Base-by-base conservation (phyloP, 2,888 invertebrate species). In the Mesorhabditis spiculigera region DNA sequence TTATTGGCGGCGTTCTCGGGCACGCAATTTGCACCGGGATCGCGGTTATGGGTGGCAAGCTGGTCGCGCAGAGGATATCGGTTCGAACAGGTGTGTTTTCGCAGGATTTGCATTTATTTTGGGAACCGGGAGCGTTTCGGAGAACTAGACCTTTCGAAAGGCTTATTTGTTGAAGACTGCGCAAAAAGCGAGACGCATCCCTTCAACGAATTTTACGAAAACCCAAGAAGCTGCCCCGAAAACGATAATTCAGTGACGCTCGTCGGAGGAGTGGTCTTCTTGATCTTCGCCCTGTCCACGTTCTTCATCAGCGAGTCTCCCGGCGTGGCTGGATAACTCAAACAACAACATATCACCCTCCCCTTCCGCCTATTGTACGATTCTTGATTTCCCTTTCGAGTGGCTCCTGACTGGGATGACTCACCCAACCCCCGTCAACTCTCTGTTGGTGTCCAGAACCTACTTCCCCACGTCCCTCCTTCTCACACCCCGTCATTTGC, bases 11-110 rank as follows among this genome's bases (percentile, higher is more conserved):
- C 61, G 90, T 94, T 73, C 87, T 95, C 72, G 98, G 98, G 0
- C 98, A 98, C 88, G 92, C 93, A 10, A 88, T 97, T 71, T 98
- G 98, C 87, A 98, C 98, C 13, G 95, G 95, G 4, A 88, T 98
- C 79, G 98, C 98, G 77, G 97, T 98, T 69, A 89, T 98, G 78
- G 96, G 96, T 61, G 98, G 98, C 0, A 90, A 96, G 83, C 92
- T 97, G 90, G 92, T 98, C 79, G 96, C 97, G 64, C 93, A 95
- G 87, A 93, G 91, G 89, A 97, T 98, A 86, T 97, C 97, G 78
- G 94, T 97, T 43, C 90, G 94, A 88, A 95, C 96, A 89, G 94
- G 94, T 95, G 87, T 87, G 86, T 75, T 16, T 5, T 43, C 13
- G 5, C 13, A 71, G n/a, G 68, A 5, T 63, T 45, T 67, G 4